A percentile compares a stretch with the other conserved stretches of the same genome.
These are phyloP conservation scores for Napeogenes sylphis DNA, from an alignment of 2,888 invertebrate species.

Conservation along the genomic window DNA sequence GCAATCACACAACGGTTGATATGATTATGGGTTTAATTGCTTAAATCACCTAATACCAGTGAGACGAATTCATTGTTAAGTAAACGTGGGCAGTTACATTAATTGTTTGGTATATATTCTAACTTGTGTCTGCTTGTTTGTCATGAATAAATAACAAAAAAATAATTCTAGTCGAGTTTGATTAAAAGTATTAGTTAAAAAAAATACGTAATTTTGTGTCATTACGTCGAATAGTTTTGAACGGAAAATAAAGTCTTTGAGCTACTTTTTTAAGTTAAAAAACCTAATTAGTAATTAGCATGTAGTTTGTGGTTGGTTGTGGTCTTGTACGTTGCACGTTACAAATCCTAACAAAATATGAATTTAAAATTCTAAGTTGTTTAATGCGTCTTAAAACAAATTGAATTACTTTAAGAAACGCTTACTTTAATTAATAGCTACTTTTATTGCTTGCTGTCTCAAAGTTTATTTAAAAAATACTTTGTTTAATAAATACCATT, in stretches of 20 bases:
- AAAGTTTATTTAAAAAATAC: too few species aligned
- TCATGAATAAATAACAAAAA: neutral
- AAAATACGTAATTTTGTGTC: too few species aligned
- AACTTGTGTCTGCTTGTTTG: neutral
- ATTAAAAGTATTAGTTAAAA: too few species aligned
- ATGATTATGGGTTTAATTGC: conserved; percentile 25
- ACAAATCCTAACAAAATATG: neutral
- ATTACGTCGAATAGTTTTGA: too few species aligned
- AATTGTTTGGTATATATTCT: conserved; percentile 1
- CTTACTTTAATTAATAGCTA: neutral
- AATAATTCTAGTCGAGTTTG: neutral
- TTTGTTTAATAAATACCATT: too few species aligned
- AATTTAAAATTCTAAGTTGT: neutral
- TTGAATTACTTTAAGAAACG: conserved; percentile 1
- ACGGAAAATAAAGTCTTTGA: neutral
- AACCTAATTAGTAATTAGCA: conserved; percentile 16
- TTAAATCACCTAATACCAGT: conserved; percentile 12
- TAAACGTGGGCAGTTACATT: conserved; percentile 1
- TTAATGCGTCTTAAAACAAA: neutral
- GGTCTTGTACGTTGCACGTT: too few species aligned
- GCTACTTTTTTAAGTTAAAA: conserved; percentile 11
- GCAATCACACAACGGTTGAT: conserved; percentile 19
- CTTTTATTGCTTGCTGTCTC: too few species aligned
- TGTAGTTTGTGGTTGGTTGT: neutral
- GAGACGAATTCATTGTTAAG: conserved; percentile 2